A percentile compares a stretch with the other conserved stretches of the same genome.
phyloP scores from a whole-genome alignment of 2,888 invertebrate genomes.

The Papilio elwesi region DNA sequence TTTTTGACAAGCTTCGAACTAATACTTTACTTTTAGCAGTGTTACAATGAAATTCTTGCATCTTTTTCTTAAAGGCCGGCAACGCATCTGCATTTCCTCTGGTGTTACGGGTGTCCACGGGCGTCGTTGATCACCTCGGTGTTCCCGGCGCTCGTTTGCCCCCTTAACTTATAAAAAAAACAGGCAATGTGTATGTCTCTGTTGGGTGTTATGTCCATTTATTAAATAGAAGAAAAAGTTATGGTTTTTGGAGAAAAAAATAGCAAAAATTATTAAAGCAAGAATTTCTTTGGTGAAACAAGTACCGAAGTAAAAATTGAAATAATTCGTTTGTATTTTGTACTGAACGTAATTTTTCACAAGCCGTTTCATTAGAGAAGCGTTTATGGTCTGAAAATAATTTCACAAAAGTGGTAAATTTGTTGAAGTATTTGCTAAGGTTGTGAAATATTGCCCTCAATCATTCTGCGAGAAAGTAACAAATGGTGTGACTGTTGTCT shows the following conservation, averaged over 20 bases:
- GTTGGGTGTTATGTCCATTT: too few relatives aligned
- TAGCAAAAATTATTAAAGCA: neutral
- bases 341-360: slow-evolving; percentile 9
- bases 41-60: too few relatives aligned
- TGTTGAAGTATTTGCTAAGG: slow-evolving; percentile 8
- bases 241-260: too few relatives aligned
- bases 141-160: too few relatives aligned
- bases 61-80: too few relatives aligned
- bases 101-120: too few relatives aligned
- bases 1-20: neutral
- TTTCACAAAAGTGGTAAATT: slow-evolving; percentile 19
- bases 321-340: neutral
- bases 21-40: too few relatives aligned
- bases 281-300: slow-evolving; percentile 9
- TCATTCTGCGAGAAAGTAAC: slow-evolving; percentile 28
- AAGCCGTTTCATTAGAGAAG: slow-evolving; percentile 6
- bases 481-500: slow-evolving; percentile 27
- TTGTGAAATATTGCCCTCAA: slow-evolving; percentile 26
- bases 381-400: slow-evolving; percentile 20
- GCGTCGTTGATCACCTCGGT: too few relatives aligned
- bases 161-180: too few relatives aligned
- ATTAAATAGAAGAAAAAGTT: too few relatives aligned
- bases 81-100: too few relatives aligned
- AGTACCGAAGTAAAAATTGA: neutral
- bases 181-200: too few relatives aligned